Percentiles rank a stretch among this genome's conserved stretches.
Conservation (phyloP, 2,113 vertebrate genomes). For the Leptobrachium leishanense region DNA sequence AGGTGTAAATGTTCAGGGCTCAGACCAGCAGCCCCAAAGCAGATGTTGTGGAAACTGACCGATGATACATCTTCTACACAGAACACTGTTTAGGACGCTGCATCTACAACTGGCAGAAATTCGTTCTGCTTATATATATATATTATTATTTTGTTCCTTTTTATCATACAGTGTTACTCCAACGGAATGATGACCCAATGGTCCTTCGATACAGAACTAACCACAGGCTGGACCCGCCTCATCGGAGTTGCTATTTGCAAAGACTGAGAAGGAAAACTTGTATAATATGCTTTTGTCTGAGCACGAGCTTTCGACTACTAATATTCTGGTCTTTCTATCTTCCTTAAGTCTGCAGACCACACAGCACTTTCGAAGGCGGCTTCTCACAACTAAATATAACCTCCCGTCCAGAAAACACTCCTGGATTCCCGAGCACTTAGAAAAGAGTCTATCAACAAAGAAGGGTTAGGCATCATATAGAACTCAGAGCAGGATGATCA, state of each 20-base stretch:
- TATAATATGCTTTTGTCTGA: background rate
- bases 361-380: background rate
- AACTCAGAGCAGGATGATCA: background rate
- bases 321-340: constrained; percentile 9
- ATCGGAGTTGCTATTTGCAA: background rate
- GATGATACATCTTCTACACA: constrained; percentile 16
- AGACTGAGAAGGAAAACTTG: background rate
- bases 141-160: constrained; percentile 15
- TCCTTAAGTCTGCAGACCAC: constrained; percentile 1
- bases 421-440: constrained; percentile 24
- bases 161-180: constrained; percentile 43
- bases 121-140: constrained; percentile 13
- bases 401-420: constrained; percentile 12
- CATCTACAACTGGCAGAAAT: constrained; percentile 33
- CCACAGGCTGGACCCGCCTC: background rate
- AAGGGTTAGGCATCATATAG: background rate
- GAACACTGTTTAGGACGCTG: constrained; percentile 34
- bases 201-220: constrained; percentile 16
- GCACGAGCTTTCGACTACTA: constrained; percentile 24
- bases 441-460: background rate
- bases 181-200: constrained; percentile 7
- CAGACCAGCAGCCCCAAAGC: constrained; percentile 71
- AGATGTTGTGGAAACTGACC: constrained; percentile 75
- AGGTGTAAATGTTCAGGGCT: constrained; percentile 78
- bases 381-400: background rate